Base-by-base conservation (phyloP, 2,888 invertebrate genomes). In the Tineola bisselliella region DNA sequence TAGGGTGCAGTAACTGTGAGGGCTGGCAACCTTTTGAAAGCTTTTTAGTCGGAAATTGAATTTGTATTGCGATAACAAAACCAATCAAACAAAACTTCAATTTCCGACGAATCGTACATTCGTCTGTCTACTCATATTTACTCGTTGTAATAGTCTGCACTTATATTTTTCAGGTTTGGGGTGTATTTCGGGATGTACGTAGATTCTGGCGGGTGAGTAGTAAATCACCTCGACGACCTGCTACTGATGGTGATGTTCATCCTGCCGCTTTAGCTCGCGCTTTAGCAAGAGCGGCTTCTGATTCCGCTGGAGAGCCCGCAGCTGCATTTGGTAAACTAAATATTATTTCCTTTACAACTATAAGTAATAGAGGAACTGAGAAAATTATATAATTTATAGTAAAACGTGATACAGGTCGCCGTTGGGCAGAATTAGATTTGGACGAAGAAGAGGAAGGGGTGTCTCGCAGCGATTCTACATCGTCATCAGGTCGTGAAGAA, bases 101-200 rank as follows among this genome's bases (percentile, higher is more conserved):
- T 38, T 38, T 38, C 38, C 38, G 38, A 38, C 10, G 38, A 10
- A n/a, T 6, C 38, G 3, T 38, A n/a, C 38, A 4, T 38, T 38
- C n/a, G n/a, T n/a, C n/a, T n/a, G n/a, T n/a, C 6, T 25, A 25
- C 25, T n/a, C 25, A 6, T 25, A 25, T 25, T 38, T 38, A 38
- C 38, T 38, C 38, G 10, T 38, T 4, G 6, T 6, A 4, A 25
- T 25, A 25, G 25, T 38, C 38, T 12, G 38, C 1, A 38, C 48
- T 48, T n/a, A 44, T 33, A 33, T n/a, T 58, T n/a, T 64, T 0
- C 72, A 94, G 92, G 94, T 94, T 1, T 90, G 89, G 84, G 88
- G 90, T 8, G 92, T 94, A 3, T 94, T 94, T 71, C 87, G 91
- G n/a, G 93, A 94, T 70, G 89, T 91, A 0, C 92, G 92, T 62